These are phyloP conservation scores for Parnassius glacialis DNA, from an alignment of 2,888 invertebrate genomes.

Conservation along the genomic window DNA sequence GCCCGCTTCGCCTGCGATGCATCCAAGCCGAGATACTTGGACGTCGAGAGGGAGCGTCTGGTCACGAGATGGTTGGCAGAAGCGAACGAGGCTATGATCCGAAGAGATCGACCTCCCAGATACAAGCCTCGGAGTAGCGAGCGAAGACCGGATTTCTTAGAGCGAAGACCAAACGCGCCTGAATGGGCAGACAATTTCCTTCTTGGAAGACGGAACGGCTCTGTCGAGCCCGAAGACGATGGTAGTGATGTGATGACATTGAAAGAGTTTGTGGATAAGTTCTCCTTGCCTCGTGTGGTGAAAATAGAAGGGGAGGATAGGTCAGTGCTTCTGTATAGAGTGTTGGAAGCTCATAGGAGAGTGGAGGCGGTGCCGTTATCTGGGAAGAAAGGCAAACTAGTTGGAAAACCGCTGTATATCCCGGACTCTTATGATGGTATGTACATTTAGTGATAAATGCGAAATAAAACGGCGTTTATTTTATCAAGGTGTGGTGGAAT, in stretches of 20 bases:
- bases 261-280: conserved; percentile 82
- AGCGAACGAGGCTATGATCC: conserved; percentile 72
- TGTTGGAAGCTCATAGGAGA: conserved; percentile 82
- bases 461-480: too few species aligned
- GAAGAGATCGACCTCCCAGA: conserved; percentile 68
- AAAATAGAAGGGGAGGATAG: conserved; percentile 79
- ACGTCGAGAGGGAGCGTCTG: conserved; percentile 71
- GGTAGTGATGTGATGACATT: conserved; percentile 71
- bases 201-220: conserved; percentile 64
- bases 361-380: conserved; percentile 82
- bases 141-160: conserved; percentile 68
- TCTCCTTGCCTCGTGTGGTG: conserved; percentile 82
- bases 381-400: conserved; percentile 79
- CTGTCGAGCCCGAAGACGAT: conserved; percentile 71
- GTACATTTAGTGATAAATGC: conserved; percentile 36
- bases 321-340: conserved; percentile 83
- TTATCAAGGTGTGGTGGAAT: neutral
- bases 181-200: conserved; percentile 75
- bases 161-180: conserved; percentile 59
- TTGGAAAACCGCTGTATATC: conserved; percentile 82
- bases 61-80: conserved; percentile 77
- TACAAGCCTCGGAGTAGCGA: conserved; percentile 76
- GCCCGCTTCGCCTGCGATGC: conserved; percentile 77
- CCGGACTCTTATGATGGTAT: conserved; percentile 85
- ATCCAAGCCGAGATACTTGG: conserved; percentile 72